Evolutionary conservation across 2,888 invertebrate species (phyloP).

Genomic region (Hyalella azteca): DNA sequence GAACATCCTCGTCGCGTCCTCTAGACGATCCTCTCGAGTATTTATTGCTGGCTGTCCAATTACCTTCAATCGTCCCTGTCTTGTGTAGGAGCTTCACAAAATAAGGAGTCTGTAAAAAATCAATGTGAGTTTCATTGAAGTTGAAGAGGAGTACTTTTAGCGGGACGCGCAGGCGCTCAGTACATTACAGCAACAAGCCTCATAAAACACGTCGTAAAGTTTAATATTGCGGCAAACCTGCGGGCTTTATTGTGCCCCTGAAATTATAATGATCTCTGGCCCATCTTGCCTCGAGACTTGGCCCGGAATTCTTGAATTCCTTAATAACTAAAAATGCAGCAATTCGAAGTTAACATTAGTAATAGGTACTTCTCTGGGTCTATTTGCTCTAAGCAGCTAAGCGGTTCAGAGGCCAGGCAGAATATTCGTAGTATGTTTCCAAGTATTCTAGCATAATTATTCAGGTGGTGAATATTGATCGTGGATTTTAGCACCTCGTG

Average conservation of each 20-base stretch:
- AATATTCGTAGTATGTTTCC: too few species aligned
- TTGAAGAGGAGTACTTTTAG: neutral
- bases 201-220: conserved; percentile 25
- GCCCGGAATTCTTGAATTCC: too few species aligned
- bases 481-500: too few species aligned
- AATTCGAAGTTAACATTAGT: too few species aligned
- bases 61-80: neutral
- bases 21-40: neutral
- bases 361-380: too few species aligned
- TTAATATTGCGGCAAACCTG: neutral
- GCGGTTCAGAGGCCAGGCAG: too few species aligned
- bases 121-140: neutral
- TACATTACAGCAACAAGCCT: conserved; percentile 7
- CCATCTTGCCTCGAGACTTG: too few species aligned
- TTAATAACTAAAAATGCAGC: too few species aligned
- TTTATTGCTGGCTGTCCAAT: neutral
- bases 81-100: neutral
- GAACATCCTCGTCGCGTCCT: too few species aligned
- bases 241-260: neutral
- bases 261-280: neutral
- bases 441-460: too few species aligned
- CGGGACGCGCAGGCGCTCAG: neutral
- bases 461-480: too few species aligned
- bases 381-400: too few species aligned
- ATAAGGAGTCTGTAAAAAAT: neutral